Conservation (phyloP, 2,888 invertebrate genomes). For the Lepidochrysops patricia region DNA sequence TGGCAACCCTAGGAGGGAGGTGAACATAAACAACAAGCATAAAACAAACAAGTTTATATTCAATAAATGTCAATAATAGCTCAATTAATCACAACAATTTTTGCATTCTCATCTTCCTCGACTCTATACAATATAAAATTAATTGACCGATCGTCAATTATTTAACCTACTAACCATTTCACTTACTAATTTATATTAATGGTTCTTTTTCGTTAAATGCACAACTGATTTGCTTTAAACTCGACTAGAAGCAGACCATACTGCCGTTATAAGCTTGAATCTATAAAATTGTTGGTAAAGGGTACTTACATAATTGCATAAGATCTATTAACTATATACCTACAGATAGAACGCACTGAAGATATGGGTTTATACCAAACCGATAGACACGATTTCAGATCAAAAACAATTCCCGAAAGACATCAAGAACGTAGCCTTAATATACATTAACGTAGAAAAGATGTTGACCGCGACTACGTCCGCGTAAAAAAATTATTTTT, state of each 20-base stretch:
- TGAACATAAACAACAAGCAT: constrained; percentile 3
- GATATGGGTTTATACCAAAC: too few relatives aligned
- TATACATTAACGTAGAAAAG: too few relatives aligned
- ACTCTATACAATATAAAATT: constrained; percentile 9
- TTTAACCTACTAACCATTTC: not conserved
- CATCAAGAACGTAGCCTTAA: too few relatives aligned
- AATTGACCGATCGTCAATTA: constrained; percentile 8
- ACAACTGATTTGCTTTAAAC: not conserved
- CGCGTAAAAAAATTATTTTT: too few relatives aligned
- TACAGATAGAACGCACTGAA: too few relatives aligned
- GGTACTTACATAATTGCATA: not conserved
- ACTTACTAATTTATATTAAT: not conserved
- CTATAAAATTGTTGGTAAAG: not conserved
- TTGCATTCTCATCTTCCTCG: not conserved
- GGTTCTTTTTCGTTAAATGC: not conserved
- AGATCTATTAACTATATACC: too few relatives aligned
- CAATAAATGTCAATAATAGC: constrained; percentile 19
- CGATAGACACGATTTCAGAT: too few relatives aligned
- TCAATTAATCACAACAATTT: constrained; percentile 11
- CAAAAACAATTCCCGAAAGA: too few relatives aligned
- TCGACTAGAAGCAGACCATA: constrained; percentile 7
- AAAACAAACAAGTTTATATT: constrained; percentile 63
- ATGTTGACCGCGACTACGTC: too few relatives aligned
- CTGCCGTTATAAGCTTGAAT: not conserved
- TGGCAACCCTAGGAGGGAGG: too few relatives aligned